Evolutionary conservation across 2,113 vertebrate genomes (phyloP).

Genomic region (Willisornis vidua): DNA sequence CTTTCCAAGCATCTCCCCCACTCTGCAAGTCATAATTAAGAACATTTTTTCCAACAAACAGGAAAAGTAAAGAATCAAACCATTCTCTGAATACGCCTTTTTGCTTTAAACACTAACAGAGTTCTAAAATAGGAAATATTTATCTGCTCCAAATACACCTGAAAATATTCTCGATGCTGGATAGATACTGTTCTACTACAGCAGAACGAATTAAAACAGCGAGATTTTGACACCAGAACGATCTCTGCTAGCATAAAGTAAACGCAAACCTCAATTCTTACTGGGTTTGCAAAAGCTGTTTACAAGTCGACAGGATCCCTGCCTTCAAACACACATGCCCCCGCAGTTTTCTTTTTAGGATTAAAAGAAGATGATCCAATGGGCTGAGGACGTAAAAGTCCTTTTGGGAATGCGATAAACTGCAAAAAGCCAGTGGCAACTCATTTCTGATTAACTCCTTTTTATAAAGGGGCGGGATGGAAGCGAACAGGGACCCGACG

Average conservation of each 20-base stretch:
- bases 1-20: not conserved
- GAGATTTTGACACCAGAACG: not conserved
- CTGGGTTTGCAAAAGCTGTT: not conserved
- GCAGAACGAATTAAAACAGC: not conserved
- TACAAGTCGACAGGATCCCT: not conserved
- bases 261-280: not conserved
- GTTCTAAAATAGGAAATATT: not conserved
- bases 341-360: not conserved
- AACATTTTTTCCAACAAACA: conserved; percentile 25
- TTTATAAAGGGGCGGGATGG: conserved; percentile 7
- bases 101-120: not conserved
- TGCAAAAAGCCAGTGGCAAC: conserved; percentile 16
- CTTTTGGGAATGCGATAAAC: not conserved
- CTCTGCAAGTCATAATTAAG: conserved; percentile 28
- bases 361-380: not conserved
- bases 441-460: conserved; percentile 1
- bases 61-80: not conserved
- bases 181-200: not conserved
- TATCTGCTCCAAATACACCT: conserved; percentile 15
- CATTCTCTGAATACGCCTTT: not conserved
- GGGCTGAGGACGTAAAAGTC: not conserved
- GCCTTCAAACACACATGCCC: not conserved
- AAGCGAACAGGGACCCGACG: conserved; percentile 27
- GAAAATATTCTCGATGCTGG: not conserved
- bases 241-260: not conserved